Evolutionary conservation across 2,797 vertebrate genomes (phyloP).

Genomic region (Sebastes trivittatus): DNA sequence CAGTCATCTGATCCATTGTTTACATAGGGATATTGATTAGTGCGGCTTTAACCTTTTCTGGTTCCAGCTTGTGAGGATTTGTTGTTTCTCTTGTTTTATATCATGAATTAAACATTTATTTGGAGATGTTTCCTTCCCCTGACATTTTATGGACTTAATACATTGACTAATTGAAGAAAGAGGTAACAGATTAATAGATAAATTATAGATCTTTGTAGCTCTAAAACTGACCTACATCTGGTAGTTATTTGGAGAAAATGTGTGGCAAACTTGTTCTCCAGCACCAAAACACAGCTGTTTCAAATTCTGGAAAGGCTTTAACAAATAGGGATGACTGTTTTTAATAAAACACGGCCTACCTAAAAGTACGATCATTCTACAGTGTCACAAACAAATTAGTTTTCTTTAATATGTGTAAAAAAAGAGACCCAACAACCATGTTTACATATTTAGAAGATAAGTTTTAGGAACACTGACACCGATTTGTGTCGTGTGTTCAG

Average conservation of each 20-base stretch:
- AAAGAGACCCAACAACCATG: not conserved
- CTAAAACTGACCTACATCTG: not conserved
- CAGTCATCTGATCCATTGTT: not conserved
- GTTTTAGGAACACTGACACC: not conserved
- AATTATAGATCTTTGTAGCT: not conserved
- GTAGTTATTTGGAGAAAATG: constrained; percentile 15
- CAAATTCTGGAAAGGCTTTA: not conserved
- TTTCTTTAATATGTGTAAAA: not conserved
- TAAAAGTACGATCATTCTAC: not conserved
- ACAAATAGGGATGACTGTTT: not conserved
- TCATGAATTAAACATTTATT: not conserved
- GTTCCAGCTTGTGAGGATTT: not conserved
- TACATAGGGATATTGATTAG: not conserved
- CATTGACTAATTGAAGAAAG: not conserved
- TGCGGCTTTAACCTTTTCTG: not conserved
- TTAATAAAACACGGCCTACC: not conserved
- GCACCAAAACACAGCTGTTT: constrained; percentile 5
- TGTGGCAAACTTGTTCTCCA: not conserved
- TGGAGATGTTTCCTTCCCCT: not conserved
- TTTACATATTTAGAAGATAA: not conserved
- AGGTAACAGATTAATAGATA: not conserved
- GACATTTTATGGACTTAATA: not conserved
- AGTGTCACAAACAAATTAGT: not conserved
- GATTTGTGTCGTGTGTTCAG: too few relatives aligned
- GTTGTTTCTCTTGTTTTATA: not conserved